phyloP scores from a whole-genome alignment of 2,113 vertebrate species.

The Crocuta crocuta region DNA sequence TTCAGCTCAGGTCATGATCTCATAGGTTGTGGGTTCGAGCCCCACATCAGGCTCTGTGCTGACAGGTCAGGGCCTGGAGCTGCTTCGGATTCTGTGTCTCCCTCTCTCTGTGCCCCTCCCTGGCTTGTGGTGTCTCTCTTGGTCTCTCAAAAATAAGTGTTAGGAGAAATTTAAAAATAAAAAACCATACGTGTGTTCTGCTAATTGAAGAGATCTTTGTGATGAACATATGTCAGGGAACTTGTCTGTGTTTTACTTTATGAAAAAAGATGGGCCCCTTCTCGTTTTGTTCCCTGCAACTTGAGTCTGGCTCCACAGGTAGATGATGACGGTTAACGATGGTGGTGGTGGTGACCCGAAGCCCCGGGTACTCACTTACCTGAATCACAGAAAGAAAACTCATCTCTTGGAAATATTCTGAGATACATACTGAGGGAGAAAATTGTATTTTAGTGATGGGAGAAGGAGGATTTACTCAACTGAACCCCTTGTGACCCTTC shows the following conservation, averaged over 20 bases:
- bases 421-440: background rate
- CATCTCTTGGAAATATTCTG: background rate
- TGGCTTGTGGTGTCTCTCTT: no score
- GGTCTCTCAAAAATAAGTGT: no score
- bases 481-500: background rate
- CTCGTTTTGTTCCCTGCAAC: background rate
- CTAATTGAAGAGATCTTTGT: background rate
- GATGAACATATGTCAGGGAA: background rate
- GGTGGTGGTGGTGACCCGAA: no score
- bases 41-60: no score
- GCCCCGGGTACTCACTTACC: fast-evolving
- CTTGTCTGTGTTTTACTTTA: background rate
- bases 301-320: background rate
- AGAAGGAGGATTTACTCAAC: background rate
- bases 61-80: no score
- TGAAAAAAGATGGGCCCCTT: background rate
- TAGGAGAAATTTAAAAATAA: no score
- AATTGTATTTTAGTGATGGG: background rate
- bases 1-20: no score
- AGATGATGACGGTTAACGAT: background rate
- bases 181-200: background rate
- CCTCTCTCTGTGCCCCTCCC: no score
- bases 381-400: background rate
- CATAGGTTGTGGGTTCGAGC: no score
- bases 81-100: no score